Conservation (phyloP, 2,888 invertebrate genomes). For the Petrolisthes manimaculis region DNA sequence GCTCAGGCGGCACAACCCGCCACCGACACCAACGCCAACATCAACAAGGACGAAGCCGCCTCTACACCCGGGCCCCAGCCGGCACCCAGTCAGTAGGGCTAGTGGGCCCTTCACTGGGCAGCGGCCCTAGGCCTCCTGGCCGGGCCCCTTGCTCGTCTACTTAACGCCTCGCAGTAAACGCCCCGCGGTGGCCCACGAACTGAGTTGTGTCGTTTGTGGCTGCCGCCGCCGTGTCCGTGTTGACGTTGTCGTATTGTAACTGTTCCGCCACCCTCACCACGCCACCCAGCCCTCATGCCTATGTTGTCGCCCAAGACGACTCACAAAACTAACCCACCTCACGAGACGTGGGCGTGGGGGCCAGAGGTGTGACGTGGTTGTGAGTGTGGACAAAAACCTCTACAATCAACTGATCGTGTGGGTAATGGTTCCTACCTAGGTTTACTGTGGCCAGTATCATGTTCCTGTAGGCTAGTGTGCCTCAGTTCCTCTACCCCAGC, state of each 20-base stretch:
- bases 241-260: slow-evolving; percentile 53
- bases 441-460: slow-evolving; percentile 61
- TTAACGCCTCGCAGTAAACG: slow-evolving; percentile 63
- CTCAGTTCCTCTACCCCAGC: slow-evolving; percentile 43
- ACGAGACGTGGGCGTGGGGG: slow-evolving; percentile 31
- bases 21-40: slow-evolving; percentile 59
- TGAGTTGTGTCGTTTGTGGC: slow-evolving; percentile 55
- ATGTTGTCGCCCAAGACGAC: slow-evolving; percentile 13
- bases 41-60: slow-evolving; percentile 52
- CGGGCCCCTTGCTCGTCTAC: slow-evolving; percentile 58
- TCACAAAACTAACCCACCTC: too few relatives aligned
- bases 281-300: slow-evolving; percentile 26
- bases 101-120: background rate
- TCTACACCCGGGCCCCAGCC: slow-evolving; percentile 53
- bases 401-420: slow-evolving; percentile 60
- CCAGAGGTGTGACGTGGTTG: too few relatives aligned
- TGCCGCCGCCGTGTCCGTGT: slow-evolving; percentile 56
- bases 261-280: slow-evolving; percentile 36
- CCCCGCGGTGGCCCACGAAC: slow-evolving; percentile 56
- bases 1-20: slow-evolving; percentile 56
- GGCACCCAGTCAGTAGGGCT: slow-evolving; percentile 50
- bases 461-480: slow-evolving; percentile 63
- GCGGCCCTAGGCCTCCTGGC: slow-evolving; percentile 41
- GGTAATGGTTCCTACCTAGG: slow-evolving; percentile 64
- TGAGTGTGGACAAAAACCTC: too few relatives aligned